A percentile compares a stretch with the other conserved stretches of the same genome.
Evolutionary conservation across 2,113 vertebrate genomes (phyloP).

Genomic region (Catharus bicknelli): DNA sequence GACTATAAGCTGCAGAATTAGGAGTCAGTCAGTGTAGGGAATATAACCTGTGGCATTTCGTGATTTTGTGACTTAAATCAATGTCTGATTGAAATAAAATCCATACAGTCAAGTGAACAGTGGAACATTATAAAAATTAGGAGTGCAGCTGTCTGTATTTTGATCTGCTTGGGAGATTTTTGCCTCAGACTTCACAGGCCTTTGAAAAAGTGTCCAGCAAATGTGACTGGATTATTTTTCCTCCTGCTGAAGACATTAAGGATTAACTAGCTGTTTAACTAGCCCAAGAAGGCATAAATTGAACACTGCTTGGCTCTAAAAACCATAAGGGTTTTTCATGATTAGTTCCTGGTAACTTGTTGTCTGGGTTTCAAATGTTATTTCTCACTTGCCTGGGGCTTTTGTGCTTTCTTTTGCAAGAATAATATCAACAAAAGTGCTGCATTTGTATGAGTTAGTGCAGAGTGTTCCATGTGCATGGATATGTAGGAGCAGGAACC

Average conservation of each 20-base stretch:
- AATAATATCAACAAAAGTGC: not conserved
- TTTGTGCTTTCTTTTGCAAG: not conserved
- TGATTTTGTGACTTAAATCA: not conserved
- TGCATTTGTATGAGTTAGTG: not conserved
- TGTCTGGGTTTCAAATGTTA: not conserved
- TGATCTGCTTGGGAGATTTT: constrained; percentile 34
- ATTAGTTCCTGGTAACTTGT: not conserved
- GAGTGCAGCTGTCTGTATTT: constrained; percentile 29
- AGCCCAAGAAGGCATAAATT: not conserved
- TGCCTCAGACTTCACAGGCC: not conserved
- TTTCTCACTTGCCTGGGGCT: not conserved
- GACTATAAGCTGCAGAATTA: not conserved
- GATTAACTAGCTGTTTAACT: not conserved
- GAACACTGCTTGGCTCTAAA: not conserved
- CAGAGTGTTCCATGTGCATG: fast-evolving
- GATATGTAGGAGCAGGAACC: not conserved
- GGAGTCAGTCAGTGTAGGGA: not conserved
- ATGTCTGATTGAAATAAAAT: not conserved
- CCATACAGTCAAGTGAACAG: not conserved
- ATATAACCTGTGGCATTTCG: not conserved
- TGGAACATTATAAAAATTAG: constrained; percentile 5
- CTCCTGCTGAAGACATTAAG: not conserved
- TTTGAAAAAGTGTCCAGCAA: constrained; percentile 2
- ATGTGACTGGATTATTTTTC: not conserved
- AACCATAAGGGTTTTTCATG: not conserved